phyloP scores from a whole-genome alignment of 2,888 invertebrate genomes.

The Ectemnius cavifrons region DNA sequence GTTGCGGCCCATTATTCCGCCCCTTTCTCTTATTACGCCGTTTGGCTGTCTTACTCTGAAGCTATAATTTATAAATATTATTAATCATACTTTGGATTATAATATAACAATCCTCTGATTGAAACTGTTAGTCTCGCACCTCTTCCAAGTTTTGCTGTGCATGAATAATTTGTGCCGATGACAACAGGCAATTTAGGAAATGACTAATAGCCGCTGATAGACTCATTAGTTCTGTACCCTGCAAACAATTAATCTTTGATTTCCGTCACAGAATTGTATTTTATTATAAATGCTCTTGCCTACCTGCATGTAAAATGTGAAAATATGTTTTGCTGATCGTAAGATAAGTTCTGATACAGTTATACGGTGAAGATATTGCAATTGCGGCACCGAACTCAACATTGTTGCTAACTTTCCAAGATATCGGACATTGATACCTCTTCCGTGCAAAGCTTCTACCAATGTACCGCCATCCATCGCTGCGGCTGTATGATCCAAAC shows the following conservation, averaged over 20 bases:
- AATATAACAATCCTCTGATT: too few species aligned
- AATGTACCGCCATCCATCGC: constrained; percentile 97
- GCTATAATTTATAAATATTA: constrained; percentile 65
- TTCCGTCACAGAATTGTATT: neutral
- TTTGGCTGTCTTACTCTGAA: constrained; percentile 82
- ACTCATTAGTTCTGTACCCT: constrained; percentile 93
- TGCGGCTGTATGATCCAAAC: constrained; percentile 93
- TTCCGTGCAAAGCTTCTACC: constrained; percentile 94
- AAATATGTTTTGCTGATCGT: constrained; percentile 95
- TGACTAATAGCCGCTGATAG: constrained; percentile 95
- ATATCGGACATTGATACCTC: constrained; percentile 98
- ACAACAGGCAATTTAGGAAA: constrained; percentile 96
- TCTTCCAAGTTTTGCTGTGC: constrained; percentile 85
- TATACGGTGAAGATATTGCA: constrained; percentile 93
- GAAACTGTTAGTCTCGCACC: constrained; percentile 75
- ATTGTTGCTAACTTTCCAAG: constrained; percentile 93
- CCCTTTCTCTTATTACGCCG: constrained; percentile 83
- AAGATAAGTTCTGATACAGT: constrained; percentile 93
- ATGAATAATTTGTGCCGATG: constrained; percentile 85
- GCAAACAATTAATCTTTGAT: constrained; percentile 29
- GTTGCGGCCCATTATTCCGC: constrained; percentile 79
- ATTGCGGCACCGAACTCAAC: constrained; percentile 86
- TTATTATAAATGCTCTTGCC: neutral
- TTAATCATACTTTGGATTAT: constrained; percentile 8
- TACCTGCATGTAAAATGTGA: constrained; percentile 93